Evolutionary conservation across 1,140 invertebrate species (phyloP), one percentile per base, ranked within the genome.

Genomic region (Laupala kohalensis): DNA sequence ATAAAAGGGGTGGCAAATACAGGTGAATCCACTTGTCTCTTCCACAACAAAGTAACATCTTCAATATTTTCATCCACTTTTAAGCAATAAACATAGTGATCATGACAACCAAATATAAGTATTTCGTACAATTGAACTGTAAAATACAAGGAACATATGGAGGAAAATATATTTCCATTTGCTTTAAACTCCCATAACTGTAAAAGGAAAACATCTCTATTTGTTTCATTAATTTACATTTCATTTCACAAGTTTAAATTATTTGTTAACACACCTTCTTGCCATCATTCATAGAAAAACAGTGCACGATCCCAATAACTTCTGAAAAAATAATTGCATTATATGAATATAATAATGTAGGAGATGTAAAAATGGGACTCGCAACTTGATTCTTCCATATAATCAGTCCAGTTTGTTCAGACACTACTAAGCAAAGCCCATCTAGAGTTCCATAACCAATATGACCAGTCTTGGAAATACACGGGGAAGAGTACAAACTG

Each of bases 131-230:
- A 27, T 75, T 71, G 72, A 76, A n/a, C n/a, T 2, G 78, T 71
- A 65, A 80, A 67, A 23, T 74, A 73, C 25, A 76, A 67, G 28
- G 75, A 72, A 29, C 4, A 53, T 19, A 85, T 79, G 62, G 89
- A 87, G 6, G 89, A 90, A 81, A 90, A 92, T 73, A 91, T 84
- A 73, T 87, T 85, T 15, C 85, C 85, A 70, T 83, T 77, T 63
- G 83, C 82, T 63, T 81, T 64, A 69, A 80, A 86, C 30, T 77
- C 84, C 86, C 87, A 88, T 23, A 87, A 80, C 88, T 90, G 81
- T 63, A 83, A 83, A 23, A 27, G 67, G 23, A 68, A 68, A 68
- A 67, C 23, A 67, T 13, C 25, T n/a, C 26, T 67, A 27, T 27
- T 67, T 67, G n/a, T n/a, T n/a, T n/a, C n/a, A n/a, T n/a, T n/a